These are phyloP conservation scores for Decapterus maruadsi DNA, from an alignment of 2,797 vertebrate species.

Conservation along the genomic window DNA sequence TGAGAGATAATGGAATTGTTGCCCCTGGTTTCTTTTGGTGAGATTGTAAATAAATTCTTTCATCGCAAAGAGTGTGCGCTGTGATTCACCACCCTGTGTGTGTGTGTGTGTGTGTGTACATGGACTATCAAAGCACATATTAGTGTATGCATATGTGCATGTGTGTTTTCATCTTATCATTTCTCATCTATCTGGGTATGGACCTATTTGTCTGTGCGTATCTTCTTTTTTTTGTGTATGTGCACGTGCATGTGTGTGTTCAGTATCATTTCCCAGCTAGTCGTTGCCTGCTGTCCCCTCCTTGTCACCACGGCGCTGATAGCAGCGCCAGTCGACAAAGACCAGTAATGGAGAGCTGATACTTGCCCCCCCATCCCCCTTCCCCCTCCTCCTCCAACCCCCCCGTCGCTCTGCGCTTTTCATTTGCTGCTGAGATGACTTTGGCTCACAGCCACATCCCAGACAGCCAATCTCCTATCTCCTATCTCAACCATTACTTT, in stretches of 20 bases:
- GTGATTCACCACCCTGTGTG: not conserved
- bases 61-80: conserved; percentile 38
- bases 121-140: conserved; percentile 40
- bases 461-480: conserved; percentile 70
- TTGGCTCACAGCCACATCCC: conserved; percentile 71
- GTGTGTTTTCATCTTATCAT: conserved; percentile 12
- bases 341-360: conserved; percentile 74
- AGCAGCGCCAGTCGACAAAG: conserved; percentile 66
- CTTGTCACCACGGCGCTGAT: conserved; percentile 74
- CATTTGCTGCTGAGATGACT: conserved; percentile 78
- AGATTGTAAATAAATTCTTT: conserved; percentile 68
- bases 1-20: conserved; percentile 70
- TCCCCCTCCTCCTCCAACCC: not conserved
- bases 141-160: conserved; percentile 27
- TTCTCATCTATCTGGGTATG: conserved; percentile 49
- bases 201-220: conserved; percentile 40
- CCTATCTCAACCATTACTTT: conserved; percentile 72
- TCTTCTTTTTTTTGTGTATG: not conserved
- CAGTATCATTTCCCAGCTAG: conserved; percentile 64
- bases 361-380: conserved; percentile 40
- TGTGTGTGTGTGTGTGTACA: conserved; percentile 1
- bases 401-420: conserved; percentile 61
- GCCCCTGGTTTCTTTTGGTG: conserved; percentile 70
- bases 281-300: conserved; percentile 67
- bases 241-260: conserved; percentile 22